A percentile compares a stretch with the other conserved stretches of the same genome.
phyloP scores from a whole-genome alignment of 1,140 invertebrate species.

The Drosophila kanapiae region DNA sequence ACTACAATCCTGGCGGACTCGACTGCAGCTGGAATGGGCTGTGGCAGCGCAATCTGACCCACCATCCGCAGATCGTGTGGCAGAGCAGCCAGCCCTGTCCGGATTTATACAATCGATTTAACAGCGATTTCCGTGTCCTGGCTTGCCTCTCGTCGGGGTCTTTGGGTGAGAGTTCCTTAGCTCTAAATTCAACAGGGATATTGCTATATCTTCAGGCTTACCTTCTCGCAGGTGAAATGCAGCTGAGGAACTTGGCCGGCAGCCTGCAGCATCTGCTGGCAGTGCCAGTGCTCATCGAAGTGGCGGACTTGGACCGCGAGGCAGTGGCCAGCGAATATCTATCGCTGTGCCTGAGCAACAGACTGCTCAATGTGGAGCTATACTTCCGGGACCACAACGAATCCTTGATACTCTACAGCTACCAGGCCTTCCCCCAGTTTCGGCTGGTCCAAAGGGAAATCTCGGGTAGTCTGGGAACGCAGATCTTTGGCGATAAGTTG shows the following conservation, averaged over 20 bases:
- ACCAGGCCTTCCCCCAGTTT: slow-evolving; percentile 44
- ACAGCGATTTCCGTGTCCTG: slow-evolving; percentile 33
- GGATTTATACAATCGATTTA: background rate
- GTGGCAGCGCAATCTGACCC: slow-evolving; percentile 27
- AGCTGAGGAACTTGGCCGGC: slow-evolving; percentile 12
- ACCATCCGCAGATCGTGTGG: slow-evolving; percentile 61
- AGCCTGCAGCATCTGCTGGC: slow-evolving; percentile 16
- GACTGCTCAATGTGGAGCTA: slow-evolving; percentile 49
- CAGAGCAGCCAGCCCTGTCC: background rate
- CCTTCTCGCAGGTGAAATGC: fast-evolving
- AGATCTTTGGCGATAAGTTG: slow-evolving; percentile 35
- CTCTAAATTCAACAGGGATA: background rate
- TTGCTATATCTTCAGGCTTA: too few relatives aligned
- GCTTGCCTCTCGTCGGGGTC: slow-evolving; percentile 37
- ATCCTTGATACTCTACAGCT: slow-evolving; percentile 33
- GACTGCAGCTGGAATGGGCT: slow-evolving; percentile 45
- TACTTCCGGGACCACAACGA: slow-evolving; percentile 23
- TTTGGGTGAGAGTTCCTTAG: background rate
- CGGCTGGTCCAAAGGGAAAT: background rate
- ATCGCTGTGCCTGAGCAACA: background rate
- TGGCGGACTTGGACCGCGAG: background rate
- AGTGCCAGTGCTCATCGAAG: slow-evolving; percentile 47
- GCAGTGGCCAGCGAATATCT: slow-evolving; percentile 13
- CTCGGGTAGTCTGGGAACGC: fast-evolving
- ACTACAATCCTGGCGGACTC: slow-evolving; percentile 44